Evolutionary conservation across 2,797 vertebrate species (phyloP).

Genomic region (Centroberyx gerrardi): DNA sequence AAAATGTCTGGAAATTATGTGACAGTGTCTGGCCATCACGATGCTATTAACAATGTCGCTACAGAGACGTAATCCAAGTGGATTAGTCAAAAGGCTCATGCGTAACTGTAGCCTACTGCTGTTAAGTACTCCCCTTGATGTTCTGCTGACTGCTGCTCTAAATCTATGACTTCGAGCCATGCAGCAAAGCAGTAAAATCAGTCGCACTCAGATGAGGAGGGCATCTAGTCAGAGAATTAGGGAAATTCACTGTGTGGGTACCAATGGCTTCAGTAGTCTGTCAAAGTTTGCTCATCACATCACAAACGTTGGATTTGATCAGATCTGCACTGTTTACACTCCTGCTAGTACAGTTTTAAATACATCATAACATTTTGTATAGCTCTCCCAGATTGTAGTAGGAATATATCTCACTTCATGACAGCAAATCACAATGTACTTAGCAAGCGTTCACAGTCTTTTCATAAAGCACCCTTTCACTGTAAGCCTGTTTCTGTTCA

Average conservation of each 20-base stretch:
- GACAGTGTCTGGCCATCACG: slow-evolving; percentile 76
- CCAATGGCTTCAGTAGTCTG: slow-evolving; percentile 22
- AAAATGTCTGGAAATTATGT: slow-evolving; percentile 66
- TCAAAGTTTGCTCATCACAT: slow-evolving; percentile 28
- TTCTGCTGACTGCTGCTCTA: slow-evolving; percentile 64
- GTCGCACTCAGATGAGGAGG: slow-evolving; percentile 14
- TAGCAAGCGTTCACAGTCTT: slow-evolving; percentile 44
- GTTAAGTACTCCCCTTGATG: slow-evolving; percentile 55
- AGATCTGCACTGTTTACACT: slow-evolving; percentile 51
- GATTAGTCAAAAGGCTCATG: slow-evolving; percentile 78
- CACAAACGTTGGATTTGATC: slow-evolving; percentile 33
- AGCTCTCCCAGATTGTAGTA: slow-evolving; percentile 31
- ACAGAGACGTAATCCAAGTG: slow-evolving; percentile 76
- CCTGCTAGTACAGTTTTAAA: slow-evolving; percentile 43
- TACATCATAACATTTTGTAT: slow-evolving; percentile 26
- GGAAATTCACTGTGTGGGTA: slow-evolving; percentile 13
- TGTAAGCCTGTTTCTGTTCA: slow-evolving; percentile 63
- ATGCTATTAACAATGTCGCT: slow-evolving; percentile 62
- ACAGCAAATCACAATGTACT: slow-evolving; percentile 52
- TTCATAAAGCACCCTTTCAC: slow-evolving; percentile 52
- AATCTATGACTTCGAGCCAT: slow-evolving; percentile 36
- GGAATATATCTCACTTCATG: slow-evolving; percentile 40
- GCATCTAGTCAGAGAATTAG: slow-evolving; percentile 24
- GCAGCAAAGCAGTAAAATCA: slow-evolving; percentile 27
- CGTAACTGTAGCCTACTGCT: slow-evolving; percentile 71